A percentile compares a stretch with the other conserved stretches of the same genome.
phyloP scores from a whole-genome alignment of 2,113 vertebrate species.

The Ciconia boyciana region DNA sequence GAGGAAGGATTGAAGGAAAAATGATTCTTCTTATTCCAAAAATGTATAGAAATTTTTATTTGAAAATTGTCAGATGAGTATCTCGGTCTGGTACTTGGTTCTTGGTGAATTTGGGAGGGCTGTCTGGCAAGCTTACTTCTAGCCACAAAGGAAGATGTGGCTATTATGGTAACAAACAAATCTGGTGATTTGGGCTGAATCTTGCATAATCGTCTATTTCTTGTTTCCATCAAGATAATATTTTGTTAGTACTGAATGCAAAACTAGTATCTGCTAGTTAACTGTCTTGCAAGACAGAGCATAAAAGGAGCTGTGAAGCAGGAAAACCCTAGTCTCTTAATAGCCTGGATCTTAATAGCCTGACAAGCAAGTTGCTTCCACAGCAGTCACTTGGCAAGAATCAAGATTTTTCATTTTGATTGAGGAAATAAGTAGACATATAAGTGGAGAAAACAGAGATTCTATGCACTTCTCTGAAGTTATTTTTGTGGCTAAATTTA shows the following conservation, averaged over 20 bases:
- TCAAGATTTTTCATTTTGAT: background rate
- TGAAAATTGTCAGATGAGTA: background rate
- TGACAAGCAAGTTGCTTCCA: background rate
- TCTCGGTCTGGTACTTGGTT: background rate
- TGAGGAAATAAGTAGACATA: background rate
- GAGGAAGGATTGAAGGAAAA: background rate
- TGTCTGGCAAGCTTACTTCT: background rate
- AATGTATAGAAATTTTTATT: background rate
- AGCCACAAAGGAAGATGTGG: background rate
- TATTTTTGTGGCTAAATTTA: background rate
- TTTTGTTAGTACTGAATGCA: background rate
- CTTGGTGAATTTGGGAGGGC: background rate
- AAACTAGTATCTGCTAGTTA: background rate
- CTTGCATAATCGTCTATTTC: background rate
- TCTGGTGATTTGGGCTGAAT: background rate
- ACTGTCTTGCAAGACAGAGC: background rate
- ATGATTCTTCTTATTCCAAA: background rate
- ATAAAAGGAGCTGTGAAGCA: background rate
- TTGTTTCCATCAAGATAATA: background rate
- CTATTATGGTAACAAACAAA: background rate
- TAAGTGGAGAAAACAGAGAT: background rate
- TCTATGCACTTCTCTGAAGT: background rate
- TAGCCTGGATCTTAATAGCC: background rate
- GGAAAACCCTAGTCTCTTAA: background rate
- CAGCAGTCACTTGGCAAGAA: background rate